A percentile compares a stretch with the other conserved stretches of the same genome.
Conservation (phyloP, 2,888 invertebrate genomes). For the Brachyopa scutellaris region DNA sequence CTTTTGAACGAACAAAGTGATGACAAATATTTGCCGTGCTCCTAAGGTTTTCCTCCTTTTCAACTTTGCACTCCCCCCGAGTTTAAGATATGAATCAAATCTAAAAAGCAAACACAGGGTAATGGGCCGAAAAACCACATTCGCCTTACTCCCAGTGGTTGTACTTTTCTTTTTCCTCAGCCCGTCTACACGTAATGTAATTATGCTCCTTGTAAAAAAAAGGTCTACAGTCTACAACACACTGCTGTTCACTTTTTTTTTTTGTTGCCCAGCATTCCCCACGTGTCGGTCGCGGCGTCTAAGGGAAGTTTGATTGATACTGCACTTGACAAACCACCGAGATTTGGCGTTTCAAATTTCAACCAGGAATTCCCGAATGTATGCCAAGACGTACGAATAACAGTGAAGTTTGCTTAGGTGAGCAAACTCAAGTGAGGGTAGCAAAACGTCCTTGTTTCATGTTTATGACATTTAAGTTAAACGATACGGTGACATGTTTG, state of each 20-base stretch:
- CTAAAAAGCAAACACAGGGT: slow-evolving; percentile 56
- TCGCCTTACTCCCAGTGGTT: slow-evolving; percentile 13
- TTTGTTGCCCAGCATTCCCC: neutral
- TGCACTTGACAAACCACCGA: slow-evolving; percentile 70
- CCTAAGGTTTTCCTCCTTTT: slow-evolving; percentile 18
- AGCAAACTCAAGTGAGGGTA: slow-evolving; percentile 45
- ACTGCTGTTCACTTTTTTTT: slow-evolving; percentile 48
- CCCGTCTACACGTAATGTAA: slow-evolving; percentile 38
- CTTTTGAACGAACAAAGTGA: slow-evolving; percentile 10
- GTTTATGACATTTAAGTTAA: slow-evolving; percentile 67
- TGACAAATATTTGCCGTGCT: slow-evolving; percentile 41
- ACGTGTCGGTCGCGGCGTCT: too few relatives aligned
- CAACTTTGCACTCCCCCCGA: slow-evolving; percentile 20
- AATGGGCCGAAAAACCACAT: slow-evolving; percentile 57
- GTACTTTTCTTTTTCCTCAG: neutral
- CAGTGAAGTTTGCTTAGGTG: slow-evolving; percentile 64
- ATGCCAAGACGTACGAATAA: slow-evolving; percentile 15
- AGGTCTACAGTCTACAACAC: neutral
- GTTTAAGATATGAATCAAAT: slow-evolving; percentile 50
- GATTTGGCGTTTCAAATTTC: slow-evolving; percentile 64
- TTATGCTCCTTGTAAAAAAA: slow-evolving; percentile 14
- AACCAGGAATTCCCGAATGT: slow-evolving; percentile 22
- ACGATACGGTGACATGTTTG: slow-evolving; percentile 67
- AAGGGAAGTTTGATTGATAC: slow-evolving; percentile 63
- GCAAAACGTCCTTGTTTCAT: slow-evolving; percentile 41